A percentile compares a stretch with the other conserved stretches of the same genome.
Conservation (phyloP, 2,888 invertebrate species). For the Lepidochrysops patricia region DNA sequence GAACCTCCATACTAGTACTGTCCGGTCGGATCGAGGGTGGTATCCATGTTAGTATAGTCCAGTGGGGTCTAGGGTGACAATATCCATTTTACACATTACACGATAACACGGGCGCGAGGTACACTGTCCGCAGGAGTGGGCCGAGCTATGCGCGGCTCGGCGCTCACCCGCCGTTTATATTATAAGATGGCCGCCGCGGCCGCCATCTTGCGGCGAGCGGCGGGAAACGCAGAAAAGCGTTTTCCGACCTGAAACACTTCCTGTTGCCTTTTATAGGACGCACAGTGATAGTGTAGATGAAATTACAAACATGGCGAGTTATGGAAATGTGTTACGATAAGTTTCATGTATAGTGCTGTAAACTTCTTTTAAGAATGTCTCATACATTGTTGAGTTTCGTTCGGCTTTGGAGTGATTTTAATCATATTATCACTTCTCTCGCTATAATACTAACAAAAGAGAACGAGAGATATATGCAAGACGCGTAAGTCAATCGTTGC, state of each 20-base stretch:
- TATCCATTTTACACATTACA: slow-evolving; percentile 61
- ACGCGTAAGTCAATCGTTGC: too few relatives aligned
- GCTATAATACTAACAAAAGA: too few relatives aligned
- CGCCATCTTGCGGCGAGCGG: slow-evolving; percentile 61
- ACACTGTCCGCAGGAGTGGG: slow-evolving; percentile 41
- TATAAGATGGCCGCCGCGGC: slow-evolving; percentile 41
- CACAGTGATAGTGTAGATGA: not conserved
- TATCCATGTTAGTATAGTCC: slow-evolving; percentile 63
- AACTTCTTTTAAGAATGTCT: not conserved
- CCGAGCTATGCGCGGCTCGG: slow-evolving; percentile 54
- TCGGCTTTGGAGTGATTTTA: too few relatives aligned
- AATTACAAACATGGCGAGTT: too few relatives aligned
- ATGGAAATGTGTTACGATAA: not conserved
- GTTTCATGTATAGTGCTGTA: not conserved
- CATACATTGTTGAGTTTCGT: too few relatives aligned
- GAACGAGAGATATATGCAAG: too few relatives aligned
- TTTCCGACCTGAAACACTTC: slow-evolving; percentile 29
- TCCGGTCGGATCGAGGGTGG: slow-evolving; percentile 60
- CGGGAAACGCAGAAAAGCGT: slow-evolving; percentile 31
- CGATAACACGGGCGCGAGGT: slow-evolving; percentile 41
- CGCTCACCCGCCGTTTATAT: slow-evolving; percentile 48
- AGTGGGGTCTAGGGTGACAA: slow-evolving; percentile 61
- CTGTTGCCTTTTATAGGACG: not conserved
- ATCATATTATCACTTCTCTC: too few relatives aligned
- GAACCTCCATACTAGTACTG: slow-evolving; percentile 50